Evolutionary conservation across 2,888 invertebrate species (phyloP), one percentile per base, ranked within the genome.

Genomic region (Nowickia ferox): DNA sequence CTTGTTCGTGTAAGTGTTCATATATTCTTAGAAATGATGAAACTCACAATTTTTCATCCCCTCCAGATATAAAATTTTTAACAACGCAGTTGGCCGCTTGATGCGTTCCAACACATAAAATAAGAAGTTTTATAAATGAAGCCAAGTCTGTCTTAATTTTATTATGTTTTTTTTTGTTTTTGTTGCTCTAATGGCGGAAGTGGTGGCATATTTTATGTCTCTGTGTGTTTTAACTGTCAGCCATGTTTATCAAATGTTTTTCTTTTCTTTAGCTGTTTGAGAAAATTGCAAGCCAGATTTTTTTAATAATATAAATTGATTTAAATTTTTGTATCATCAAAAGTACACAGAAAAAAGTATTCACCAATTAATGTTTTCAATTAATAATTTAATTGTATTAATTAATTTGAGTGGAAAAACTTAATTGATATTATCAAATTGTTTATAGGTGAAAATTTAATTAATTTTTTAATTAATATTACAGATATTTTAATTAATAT

Each of bases 1-100:
- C 51, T n/a, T 68, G 51, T 68, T 15, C 17, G 76, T n/a, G n/a
- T 53, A 13, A 46, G 4, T 48, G 48, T 19, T 30, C 30, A 30
- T 1, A 30, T 30, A 55, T 53, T 75, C 65, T 79, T 71, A 55
- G 65, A 71, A 75, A 55, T 83, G 72, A 76, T 80, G 59, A 80
- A 30, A 17, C 76, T 76, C 69, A 48, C 19, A 57, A 76, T 63
- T 75, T 76, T 86, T 86, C 86, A 86, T 86, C 86, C 86, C 86
- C 59, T 86, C 44, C 59, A 30, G 3, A 40, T 5, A 53, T 40
- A 42, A 38, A 48, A 17, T 81, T 75, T 13, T 46, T 69, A 78
- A 63, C 63, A 68, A 55, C 46, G n/a, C 19, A 19, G 15, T 2
- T 78, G 69, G 42, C 40, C 75, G 78, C 65, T 78, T 77, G 77